Percentiles rank a stretch among this genome's conserved stretches.
Evolutionary conservation across 1,140 invertebrate species (phyloP).

Genomic region (Coboldia fuscipes): DNA sequence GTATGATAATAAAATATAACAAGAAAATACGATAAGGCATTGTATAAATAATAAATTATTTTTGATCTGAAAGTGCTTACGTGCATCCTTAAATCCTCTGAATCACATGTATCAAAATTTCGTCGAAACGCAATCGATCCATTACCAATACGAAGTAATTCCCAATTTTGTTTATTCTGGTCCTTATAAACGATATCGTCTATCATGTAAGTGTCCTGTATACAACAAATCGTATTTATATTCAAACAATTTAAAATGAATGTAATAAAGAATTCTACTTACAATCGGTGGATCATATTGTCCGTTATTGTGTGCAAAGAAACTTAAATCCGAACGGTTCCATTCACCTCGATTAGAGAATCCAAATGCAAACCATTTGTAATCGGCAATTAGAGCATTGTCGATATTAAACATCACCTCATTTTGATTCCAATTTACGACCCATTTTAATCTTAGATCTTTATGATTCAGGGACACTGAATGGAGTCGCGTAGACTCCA

Average conservation of each 20-base stretch:
- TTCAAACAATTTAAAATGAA: not conserved
- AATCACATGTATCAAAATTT: conserved; percentile 82
- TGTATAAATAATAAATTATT: not conserved
- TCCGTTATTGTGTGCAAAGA: conserved; percentile 34
- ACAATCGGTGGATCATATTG: conserved; percentile 17
- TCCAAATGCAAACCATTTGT: conserved; percentile 65
- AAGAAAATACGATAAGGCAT: not conserved
- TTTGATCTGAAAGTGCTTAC: conserved; percentile 22
- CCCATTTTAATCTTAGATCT: conserved; percentile 21
- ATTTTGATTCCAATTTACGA: conserved; percentile 22
- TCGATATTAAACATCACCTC: conserved; percentile 20
- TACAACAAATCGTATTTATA: not conserved
- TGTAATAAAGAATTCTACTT: conserved; percentile 1
- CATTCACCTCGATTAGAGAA: conserved; percentile 76
- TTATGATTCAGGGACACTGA: conserved; percentile 16
- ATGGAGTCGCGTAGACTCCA: conserved; percentile 18
- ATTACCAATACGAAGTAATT: conserved; percentile 36
- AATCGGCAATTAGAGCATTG: conserved; percentile 18
- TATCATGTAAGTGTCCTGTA: conserved; percentile 55
- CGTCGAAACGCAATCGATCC: conserved; percentile 49
- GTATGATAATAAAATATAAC: not conserved
- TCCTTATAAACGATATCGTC: conserved; percentile 40
- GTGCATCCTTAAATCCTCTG: conserved; percentile 71
- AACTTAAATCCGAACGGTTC: conserved; percentile 61
- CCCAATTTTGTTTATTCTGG: conserved; percentile 59